phyloP scores from a whole-genome alignment of 2,888 invertebrate species.

The Oscheius onirici region DNA sequence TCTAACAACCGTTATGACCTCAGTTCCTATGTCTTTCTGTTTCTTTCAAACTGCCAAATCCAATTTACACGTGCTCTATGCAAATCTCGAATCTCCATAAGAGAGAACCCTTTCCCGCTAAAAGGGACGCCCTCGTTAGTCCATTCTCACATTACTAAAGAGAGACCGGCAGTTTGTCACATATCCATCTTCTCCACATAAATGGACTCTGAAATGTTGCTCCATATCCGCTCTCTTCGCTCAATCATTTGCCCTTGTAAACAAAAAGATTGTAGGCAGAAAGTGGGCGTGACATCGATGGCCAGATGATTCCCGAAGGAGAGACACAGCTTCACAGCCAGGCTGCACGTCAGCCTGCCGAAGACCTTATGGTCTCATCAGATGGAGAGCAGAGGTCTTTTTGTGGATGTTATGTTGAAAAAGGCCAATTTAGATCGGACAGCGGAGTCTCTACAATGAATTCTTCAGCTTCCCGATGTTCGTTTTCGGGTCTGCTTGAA shows the following conservation, averaged over 20 bases:
- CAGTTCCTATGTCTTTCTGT: too few relatives aligned
- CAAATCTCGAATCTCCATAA: too few relatives aligned
- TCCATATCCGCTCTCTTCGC: neutral
- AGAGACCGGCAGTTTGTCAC: too few relatives aligned
- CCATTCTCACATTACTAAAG: too few relatives aligned
- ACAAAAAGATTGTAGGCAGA: neutral
- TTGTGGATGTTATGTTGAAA: neutral
- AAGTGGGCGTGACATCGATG: slow-evolving; percentile 14
- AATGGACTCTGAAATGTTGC: neutral
- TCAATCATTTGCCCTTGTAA: neutral
- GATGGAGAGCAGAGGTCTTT: slow-evolving; percentile 11
- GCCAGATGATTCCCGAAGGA: slow-evolving; percentile 21
- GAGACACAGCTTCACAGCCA: neutral
- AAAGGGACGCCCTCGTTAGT: too few relatives aligned
- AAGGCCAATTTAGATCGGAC: slow-evolving; percentile 12
- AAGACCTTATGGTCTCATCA: neutral
- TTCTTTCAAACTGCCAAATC: too few relatives aligned
- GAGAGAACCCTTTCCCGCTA: too few relatives aligned
- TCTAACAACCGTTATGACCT: too few relatives aligned
- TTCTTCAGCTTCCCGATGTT: slow-evolving; percentile 25
- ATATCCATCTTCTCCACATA: too few relatives aligned
- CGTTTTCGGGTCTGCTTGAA: neutral
- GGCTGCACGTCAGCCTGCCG: neutral
- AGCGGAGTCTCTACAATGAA: slow-evolving; percentile 35
- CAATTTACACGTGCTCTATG: too few relatives aligned